Evolutionary conservation across 2,888 invertebrate species (phyloP).

Genomic region (Agrochola lota): DNA sequence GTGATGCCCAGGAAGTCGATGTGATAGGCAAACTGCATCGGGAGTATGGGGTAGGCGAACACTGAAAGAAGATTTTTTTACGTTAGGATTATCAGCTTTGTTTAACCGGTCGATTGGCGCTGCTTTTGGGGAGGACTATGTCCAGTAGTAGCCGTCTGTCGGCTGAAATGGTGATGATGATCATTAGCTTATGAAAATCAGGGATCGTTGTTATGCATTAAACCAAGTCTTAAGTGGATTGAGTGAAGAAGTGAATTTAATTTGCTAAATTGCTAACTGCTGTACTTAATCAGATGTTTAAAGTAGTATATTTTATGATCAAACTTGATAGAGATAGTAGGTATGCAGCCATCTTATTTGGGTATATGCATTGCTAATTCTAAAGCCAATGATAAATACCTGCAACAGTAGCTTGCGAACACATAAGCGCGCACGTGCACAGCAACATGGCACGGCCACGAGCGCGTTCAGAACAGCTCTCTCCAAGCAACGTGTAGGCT

Average conservation of each 20-base stretch:
- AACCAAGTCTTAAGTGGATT: not conserved
- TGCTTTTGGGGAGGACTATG: not conserved
- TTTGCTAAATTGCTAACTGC: too few relatives aligned
- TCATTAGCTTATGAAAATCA: not conserved
- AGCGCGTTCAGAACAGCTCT: slow-evolving; percentile 82
- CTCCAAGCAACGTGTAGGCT: slow-evolving; percentile 86
- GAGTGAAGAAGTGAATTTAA: not conserved
- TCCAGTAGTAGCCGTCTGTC: not conserved
- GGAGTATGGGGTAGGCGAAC: slow-evolving; percentile 93
- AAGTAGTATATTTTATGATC: not conserved
- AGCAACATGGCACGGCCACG: slow-evolving; percentile 84
- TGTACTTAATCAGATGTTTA: not conserved
- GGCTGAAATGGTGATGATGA: not conserved
- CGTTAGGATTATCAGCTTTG: not conserved
- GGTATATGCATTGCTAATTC: not conserved
- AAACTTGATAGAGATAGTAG: not conserved
- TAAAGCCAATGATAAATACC: slow-evolving; percentile 68
- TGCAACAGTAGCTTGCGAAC: slow-evolving; percentile 85
- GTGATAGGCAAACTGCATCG: slow-evolving; percentile 86
- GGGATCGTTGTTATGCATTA: not conserved
- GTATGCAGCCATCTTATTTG: not conserved
- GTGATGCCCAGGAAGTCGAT: slow-evolving; percentile 88
- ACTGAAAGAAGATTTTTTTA: slow-evolving; percentile 79
- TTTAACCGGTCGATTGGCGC: not conserved
- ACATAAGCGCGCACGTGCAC: slow-evolving; percentile 85